phyloP scores from a whole-genome alignment of 2,797 vertebrate genomes.

The Hephaestus fuliginosus region DNA sequence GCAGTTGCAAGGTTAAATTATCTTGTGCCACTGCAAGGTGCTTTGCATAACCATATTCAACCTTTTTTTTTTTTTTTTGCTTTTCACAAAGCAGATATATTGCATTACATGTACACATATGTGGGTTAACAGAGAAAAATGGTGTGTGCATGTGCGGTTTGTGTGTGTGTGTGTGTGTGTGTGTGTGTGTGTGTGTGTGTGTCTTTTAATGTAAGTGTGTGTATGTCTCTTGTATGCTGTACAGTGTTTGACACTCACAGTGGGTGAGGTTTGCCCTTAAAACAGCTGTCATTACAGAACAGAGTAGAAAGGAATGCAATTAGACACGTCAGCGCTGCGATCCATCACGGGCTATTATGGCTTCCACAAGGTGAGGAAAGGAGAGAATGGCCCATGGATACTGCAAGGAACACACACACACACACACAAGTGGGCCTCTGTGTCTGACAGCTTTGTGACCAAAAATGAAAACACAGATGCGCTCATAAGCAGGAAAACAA shows the following conservation, averaged over 20 bases:
- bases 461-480: slow-evolving; percentile 58
- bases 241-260: slow-evolving; percentile 84
- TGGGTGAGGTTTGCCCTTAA: slow-evolving; percentile 86
- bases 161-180: slow-evolving; percentile 9
- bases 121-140: slow-evolving; percentile 1
- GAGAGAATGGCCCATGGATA: slow-evolving; percentile 81
- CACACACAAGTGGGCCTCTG: slow-evolving; percentile 23
- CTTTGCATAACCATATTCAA: slow-evolving; percentile 32
- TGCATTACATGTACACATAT: slow-evolving; percentile 14
- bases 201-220: slow-evolving; percentile 16
- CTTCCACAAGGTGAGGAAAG: slow-evolving; percentile 89
- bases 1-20: slow-evolving; percentile 9
- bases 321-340: slow-evolving; percentile 92
- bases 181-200: slow-evolving; percentile 27
- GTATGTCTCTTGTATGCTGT: slow-evolving; percentile 60
- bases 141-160: slow-evolving; percentile 14
- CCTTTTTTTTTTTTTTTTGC: background rate
- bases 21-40: slow-evolving; percentile 6
- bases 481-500: slow-evolving; percentile 39
- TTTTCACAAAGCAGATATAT: slow-evolving; percentile 22
- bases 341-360: slow-evolving; percentile 92
- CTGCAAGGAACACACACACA: slow-evolving; percentile 40
- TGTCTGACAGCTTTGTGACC: slow-evolving; percentile 49
- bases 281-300: slow-evolving; percentile 94
- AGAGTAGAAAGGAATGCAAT: slow-evolving; percentile 92